Evolutionary conservation across 2,113 vertebrate genomes (phyloP).

Genomic region (Cettia cetti): DNA sequence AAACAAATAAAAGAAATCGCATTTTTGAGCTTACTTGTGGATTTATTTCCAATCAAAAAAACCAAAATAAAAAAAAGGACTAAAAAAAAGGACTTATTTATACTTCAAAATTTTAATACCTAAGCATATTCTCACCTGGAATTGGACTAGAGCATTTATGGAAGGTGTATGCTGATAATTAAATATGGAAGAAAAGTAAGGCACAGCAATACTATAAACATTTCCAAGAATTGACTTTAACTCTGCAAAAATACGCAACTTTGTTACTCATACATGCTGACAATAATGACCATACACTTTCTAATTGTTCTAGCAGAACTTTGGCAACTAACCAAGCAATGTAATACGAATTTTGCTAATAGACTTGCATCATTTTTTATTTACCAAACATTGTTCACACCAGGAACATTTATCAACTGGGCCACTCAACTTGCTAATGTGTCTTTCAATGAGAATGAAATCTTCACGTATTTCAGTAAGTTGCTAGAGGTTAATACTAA

Average conservation of each 20-base stretch:
- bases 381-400: neutral
- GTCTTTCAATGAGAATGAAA: neutral
- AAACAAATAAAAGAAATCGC: neutral
- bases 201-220: neutral
- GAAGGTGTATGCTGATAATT: neutral
- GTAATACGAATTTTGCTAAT: neutral
- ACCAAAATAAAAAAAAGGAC: neutral
- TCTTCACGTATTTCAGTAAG: neutral
- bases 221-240: neutral
- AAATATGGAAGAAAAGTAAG: neutral
- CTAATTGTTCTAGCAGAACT: conserved; percentile 27
- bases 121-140: neutral
- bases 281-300: neutral
- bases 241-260: neutral
- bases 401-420: neutral
- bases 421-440: neutral
- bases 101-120: neutral
- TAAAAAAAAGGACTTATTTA: neutral
- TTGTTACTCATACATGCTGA: neutral
- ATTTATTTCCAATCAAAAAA: neutral
- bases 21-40: neutral
- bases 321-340: conserved; percentile 20
- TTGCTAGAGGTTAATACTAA: neutral
- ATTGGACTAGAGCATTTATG: neutral
- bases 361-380: neutral